Evolutionary conservation across 2,797 vertebrate species (phyloP).

Genomic region (Triplophysa yarkandensis): DNA sequence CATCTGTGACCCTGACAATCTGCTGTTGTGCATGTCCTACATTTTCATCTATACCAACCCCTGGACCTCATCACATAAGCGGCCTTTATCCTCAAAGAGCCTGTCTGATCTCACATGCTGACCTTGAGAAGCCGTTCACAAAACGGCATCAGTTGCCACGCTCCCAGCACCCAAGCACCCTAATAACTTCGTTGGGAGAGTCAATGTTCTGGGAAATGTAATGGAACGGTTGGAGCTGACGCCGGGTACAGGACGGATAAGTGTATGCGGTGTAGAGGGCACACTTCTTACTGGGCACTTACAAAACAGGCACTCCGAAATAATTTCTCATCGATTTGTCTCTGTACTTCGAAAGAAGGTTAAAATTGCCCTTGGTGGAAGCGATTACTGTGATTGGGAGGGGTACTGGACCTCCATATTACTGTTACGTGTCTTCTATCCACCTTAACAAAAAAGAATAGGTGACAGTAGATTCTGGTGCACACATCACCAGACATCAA

Average conservation of each 20-base stretch:
- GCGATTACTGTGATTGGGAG: slow-evolving; percentile 47
- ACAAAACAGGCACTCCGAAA: slow-evolving; percentile 36
- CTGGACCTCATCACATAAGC: slow-evolving; percentile 5
- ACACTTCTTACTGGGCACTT: slow-evolving; percentile 30
- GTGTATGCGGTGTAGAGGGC: slow-evolving; percentile 23
- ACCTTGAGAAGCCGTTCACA: slow-evolving; percentile 33
- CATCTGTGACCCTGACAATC: slow-evolving; percentile 67
- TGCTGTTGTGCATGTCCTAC: slow-evolving; percentile 4
- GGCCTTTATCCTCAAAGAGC: neutral
- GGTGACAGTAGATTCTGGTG: slow-evolving; percentile 14
- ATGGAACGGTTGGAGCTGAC: slow-evolving; percentile 23
- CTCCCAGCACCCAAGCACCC: slow-evolving; percentile 7
- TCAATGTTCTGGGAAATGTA: slow-evolving; percentile 24
- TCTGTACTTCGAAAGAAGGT: slow-evolving; percentile 11
- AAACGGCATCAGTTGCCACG: slow-evolving; percentile 4
- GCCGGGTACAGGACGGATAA: neutral
- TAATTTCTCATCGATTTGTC: slow-evolving; percentile 53
- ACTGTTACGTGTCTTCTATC: neutral
- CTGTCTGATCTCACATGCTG: slow-evolving; percentile 29
- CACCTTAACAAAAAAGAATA: slow-evolving; percentile 2
- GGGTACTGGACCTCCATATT: slow-evolving; percentile 25
- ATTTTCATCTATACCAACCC: neutral
- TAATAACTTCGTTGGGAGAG: slow-evolving; percentile 1
- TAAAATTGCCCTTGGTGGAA: slow-evolving; percentile 48
- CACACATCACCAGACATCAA: slow-evolving; percentile 22